Base-by-base conservation (phyloP, 2,888 invertebrate genomes). In the Mesochorus sp. region DNA sequence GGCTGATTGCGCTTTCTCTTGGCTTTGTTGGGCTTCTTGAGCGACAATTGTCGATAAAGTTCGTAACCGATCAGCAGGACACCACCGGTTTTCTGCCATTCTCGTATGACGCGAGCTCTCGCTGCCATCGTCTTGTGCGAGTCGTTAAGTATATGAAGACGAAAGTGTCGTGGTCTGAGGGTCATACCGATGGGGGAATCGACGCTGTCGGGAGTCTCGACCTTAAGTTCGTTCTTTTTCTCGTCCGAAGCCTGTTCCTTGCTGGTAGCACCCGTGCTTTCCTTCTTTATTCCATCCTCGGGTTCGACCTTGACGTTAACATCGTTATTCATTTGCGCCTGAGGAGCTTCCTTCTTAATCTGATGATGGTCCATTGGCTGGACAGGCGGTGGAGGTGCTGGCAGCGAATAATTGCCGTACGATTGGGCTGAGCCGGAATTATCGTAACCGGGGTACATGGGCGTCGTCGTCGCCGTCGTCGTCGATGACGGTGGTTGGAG, bases 41-140 rank as follows among this genome's bases (percentile, higher is more conserved):
- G 92, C 82, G 97, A 97, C 64, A 99, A 92, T 81, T 98, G 94
- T 14, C 99, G 94, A 89, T 97, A 99, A 89, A 99, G 93, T 92
- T 99, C 99, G 90, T 99, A 99, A 0, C 99, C 99, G 89, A 99
- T 97, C 85, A 99, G 93, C 37, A 99, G 92, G 0, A 99, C 98
- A 0, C 99, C 99, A 3, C 99, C 99, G 5, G 94, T 93, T 37
- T 94, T 93, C 39, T 94, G 93, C 99, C 99, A 99, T 70, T 96
- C 95, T 87, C 94, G 93, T 39, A 96, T 95, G 73, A 98, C 97
- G 92, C 95, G 96, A 1, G 97, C 95, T 61, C 99, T 93, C 75
- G 98, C 96, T 51, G 94, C 94, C 85, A 98, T 93, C 0, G 97
- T 97, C 91, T 99, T 99, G 86, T 97, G 97, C 80, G 96, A 96